Conservation (phyloP, 2,888 invertebrate species). For the Gibbula magus region DNA sequence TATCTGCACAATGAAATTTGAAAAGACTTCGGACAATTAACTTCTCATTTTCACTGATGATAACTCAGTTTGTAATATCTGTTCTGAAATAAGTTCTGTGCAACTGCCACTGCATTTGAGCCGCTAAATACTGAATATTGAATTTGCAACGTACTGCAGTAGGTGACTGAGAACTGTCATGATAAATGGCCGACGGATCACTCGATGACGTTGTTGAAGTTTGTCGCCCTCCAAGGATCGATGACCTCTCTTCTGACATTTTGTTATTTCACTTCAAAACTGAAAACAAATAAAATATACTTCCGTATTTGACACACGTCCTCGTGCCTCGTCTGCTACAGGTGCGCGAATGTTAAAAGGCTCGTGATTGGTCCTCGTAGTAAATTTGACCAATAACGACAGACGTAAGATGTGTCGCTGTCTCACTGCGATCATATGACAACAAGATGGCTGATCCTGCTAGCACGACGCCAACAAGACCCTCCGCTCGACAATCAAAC, state of each 20-base stretch:
- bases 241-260: conserved; percentile 36
- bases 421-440: conserved; percentile 5
- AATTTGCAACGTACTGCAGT: conserved; percentile 48
- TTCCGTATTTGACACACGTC: not conserved
- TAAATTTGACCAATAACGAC: conserved; percentile 1
- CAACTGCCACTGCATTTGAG: too few relatives aligned
- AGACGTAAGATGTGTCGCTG: not conserved
- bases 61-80: too few relatives aligned
- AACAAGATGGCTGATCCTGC: conserved; percentile 4
- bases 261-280: not conserved
- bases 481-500: conserved; percentile 36
- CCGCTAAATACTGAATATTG: too few relatives aligned
- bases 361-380: not conserved
- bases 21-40: too few relatives aligned
- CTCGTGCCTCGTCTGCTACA: conserved; percentile 24
- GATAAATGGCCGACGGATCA: conserved; percentile 52
- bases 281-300: not conserved
- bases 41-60: too few relatives aligned
- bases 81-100: too few relatives aligned
- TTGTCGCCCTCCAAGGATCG: conserved; percentile 19
- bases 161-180: conserved; percentile 64
- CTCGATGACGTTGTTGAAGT: not conserved
- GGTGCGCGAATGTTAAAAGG: not conserved
- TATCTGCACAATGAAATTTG: too few relatives aligned
- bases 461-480: conserved; percentile 35